Evolutionary conservation across 2,113 vertebrate genomes (phyloP).

Genomic region (Clarias magur): DNA sequence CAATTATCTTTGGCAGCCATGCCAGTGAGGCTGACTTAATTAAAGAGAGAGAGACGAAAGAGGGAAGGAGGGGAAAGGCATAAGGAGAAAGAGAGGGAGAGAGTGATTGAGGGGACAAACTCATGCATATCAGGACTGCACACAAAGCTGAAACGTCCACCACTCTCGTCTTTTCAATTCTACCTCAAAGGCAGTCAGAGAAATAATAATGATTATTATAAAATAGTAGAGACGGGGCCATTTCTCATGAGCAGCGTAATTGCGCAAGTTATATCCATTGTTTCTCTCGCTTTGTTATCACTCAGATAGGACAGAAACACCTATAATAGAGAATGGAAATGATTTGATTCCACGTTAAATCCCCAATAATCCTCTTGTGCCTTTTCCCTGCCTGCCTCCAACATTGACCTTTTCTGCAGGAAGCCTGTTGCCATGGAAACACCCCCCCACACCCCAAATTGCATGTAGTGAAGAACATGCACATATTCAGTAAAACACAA

Average conservation of each 20-base stretch:
- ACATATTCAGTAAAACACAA: conserved; percentile 50
- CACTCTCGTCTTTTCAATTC: conserved; percentile 77
- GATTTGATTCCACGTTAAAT: conserved; percentile 64
- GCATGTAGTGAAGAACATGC: conserved; percentile 60
- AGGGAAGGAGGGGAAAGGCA: conserved; percentile 42
- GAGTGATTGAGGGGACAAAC: conserved; percentile 74
- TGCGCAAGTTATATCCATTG: conserved; percentile 73
- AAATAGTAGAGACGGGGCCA: conserved; percentile 58
- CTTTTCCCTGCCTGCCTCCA: conserved; percentile 71
- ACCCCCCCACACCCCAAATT: conserved; percentile 25
- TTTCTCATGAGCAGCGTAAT: conserved; percentile 70
- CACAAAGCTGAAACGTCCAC: conserved; percentile 76
- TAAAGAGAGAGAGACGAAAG: conserved; percentile 75
- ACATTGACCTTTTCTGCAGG: conserved; percentile 75
- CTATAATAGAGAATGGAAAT: conserved; percentile 68
- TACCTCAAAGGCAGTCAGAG: conserved; percentile 74
- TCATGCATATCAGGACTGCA: conserved; percentile 75
- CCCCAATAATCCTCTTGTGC: conserved; percentile 71
- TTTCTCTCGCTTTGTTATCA: conserved; percentile 63
- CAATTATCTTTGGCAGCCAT: conserved; percentile 82
- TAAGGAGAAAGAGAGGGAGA: conserved; percentile 59
- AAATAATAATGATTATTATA: conserved; percentile 73
- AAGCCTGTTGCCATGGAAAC: conserved; percentile 80
- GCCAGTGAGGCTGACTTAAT: conserved; percentile 83
- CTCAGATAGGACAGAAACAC: conserved; percentile 64